These are phyloP conservation scores for Plebejus melissa DNA, from an alignment of 2,888 invertebrate genomes.

Conservation along the genomic window DNA sequence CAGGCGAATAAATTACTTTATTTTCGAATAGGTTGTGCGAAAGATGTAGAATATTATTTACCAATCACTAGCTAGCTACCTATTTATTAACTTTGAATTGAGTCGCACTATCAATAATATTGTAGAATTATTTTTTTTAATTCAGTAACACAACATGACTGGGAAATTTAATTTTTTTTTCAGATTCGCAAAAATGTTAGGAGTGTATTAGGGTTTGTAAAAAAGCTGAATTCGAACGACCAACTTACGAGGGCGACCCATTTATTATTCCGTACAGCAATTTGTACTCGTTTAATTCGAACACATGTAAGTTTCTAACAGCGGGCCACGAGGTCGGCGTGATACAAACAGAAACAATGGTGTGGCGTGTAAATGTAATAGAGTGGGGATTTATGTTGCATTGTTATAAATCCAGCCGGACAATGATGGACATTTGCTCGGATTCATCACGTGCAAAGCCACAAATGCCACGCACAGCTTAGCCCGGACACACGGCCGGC, in stretches of 20 bases:
- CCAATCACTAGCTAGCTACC: no score
- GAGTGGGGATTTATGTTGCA: conserved; percentile 33
- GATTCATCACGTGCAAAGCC: conserved; percentile 56
- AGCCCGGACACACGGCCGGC: conserved; percentile 29
- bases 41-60: neutral
- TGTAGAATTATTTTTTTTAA: neutral
- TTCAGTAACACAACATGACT: neutral
- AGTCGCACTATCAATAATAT: neutral
- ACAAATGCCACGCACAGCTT: conserved; percentile 48
- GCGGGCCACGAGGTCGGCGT: neutral
- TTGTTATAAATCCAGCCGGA: conserved; percentile 45
- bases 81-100: neutral
- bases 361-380: conserved; percentile 31
- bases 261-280: neutral
- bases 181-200: neutral
- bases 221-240: neutral
- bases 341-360: conserved; percentile 26
- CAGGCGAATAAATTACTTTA: conserved; percentile 5
- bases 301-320: conserved; percentile 9
- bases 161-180: neutral
- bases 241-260: neutral
- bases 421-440: conserved; percentile 57
- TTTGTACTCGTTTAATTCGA: neutral
- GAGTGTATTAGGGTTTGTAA: neutral
- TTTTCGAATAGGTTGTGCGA: neutral